Evolutionary conservation across 2,113 vertebrate species (phyloP).

Genomic region (Dasyurus viverrinus): DNA sequence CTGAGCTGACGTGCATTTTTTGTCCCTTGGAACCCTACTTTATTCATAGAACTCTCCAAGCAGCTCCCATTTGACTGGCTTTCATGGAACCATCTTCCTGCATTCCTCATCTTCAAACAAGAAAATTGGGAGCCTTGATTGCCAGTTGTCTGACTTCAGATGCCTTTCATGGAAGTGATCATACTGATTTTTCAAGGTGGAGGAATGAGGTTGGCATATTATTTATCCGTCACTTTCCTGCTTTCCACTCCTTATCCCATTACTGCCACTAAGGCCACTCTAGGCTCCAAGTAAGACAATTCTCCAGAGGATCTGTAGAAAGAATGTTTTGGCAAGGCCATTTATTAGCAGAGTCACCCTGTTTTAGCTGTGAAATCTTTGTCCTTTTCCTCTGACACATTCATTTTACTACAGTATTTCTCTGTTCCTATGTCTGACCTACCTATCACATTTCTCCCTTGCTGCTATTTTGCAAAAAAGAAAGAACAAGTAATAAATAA

Average conservation of each 20-base stretch:
- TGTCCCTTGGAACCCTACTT: neutral
- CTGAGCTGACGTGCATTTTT: neutral
- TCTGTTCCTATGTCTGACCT: neutral
- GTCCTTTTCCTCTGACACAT: neutral
- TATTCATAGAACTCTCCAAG: neutral
- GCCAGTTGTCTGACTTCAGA: neutral
- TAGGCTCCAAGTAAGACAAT: neutral
- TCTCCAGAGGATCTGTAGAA: neutral
- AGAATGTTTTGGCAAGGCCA: neutral
- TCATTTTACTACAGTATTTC: neutral
- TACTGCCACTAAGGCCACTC: neutral
- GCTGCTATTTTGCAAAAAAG: neutral
- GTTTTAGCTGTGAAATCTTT: neutral
- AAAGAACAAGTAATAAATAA: conserved; percentile 3
- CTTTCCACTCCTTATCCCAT: neutral
- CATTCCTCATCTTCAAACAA: neutral
- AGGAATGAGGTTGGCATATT: neutral
- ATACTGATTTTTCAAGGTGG: neutral
- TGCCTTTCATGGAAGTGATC: neutral
- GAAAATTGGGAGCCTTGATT: neutral
- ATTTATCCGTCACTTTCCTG: neutral
- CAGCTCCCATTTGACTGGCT: no score
- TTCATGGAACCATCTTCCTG: neutral
- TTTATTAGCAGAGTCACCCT: neutral
- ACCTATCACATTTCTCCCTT: neutral